Base-by-base conservation (phyloP, 2,797 vertebrate genomes). In the Sebastes hubbsi region DNA sequence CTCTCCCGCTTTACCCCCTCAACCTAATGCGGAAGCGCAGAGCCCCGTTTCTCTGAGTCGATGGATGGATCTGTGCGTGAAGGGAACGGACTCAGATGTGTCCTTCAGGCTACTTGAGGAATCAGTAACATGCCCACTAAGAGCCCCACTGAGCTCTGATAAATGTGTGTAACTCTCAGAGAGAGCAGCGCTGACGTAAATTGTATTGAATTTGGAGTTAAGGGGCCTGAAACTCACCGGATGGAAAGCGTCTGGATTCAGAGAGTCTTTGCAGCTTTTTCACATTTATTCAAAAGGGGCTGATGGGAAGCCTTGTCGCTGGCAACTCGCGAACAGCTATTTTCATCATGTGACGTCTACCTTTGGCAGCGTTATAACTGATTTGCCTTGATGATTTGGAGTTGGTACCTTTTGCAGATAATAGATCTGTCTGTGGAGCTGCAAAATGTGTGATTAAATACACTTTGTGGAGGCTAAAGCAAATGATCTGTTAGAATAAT, bases 171-270 rank as follows among this genome's bases (percentile, higher is more conserved):
- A 77, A 59, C 69, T 82, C 70, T 56, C 30, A 55, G 63, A 46
- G 72, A 75, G 25, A 80, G 80, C 65, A 61, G 65, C 70, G 25
- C 52, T 75, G 82, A 87, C 24, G 56, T 67, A 78, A 64, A 70
- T 49, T 16, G 63, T 84, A 90, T 88, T 86, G 86, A 86, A 89
- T 87, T 74, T 54, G 42, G 66, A 83, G 75, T 87, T 83, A 83
- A 60, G 72, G 46, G 80, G 80, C 69, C 78, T 83, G 56, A 87
- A 85, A 78, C 38, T 80, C 54, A 74, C 22, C 20, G 22, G 62
- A 60, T 24, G 9, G 46, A 77, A 70, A 74, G 54, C 4, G 8
- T 30, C 32, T 64, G 49, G 30, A 63, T 71, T 52, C 29, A 64
- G 71, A 67, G 46, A 25, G 54, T 42, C 54, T 66, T 38, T 80